Conservation (phyloP, 2,797 vertebrate genomes). For the Lagorchestes hirsutus region DNA sequence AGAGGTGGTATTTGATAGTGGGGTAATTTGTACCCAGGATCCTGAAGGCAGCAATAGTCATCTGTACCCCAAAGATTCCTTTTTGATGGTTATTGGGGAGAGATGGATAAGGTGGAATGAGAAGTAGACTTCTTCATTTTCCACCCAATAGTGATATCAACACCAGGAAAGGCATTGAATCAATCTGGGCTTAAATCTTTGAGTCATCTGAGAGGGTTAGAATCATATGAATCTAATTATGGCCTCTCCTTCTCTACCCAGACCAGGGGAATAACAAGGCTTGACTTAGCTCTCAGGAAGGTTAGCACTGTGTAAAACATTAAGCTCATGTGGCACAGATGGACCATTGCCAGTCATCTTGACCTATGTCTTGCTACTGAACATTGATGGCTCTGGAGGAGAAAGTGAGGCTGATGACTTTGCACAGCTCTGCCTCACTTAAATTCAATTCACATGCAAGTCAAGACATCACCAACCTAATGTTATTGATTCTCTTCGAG, state of each 20-base stretch:
- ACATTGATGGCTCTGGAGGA: background rate
- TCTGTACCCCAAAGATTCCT: background rate
- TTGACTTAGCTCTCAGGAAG: background rate
- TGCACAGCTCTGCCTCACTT: background rate
- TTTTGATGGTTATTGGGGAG: background rate
- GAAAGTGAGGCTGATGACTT: background rate
- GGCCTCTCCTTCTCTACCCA: background rate
- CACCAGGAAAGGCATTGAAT: background rate
- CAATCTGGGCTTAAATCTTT: background rate
- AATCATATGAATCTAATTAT: background rate
- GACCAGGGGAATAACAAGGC: background rate
- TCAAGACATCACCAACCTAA: background rate
- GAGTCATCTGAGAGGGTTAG: background rate
- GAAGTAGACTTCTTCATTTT: conserved; percentile 8
- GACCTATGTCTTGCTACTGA: background rate
- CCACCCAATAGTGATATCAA: background rate
- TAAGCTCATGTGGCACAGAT: background rate
- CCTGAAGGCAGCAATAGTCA: background rate
- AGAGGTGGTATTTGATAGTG: background rate
- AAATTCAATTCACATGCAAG: background rate
- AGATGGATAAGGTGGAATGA: conserved; percentile 11
- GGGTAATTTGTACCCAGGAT: background rate
- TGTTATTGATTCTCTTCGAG: background rate
- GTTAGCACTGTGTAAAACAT: background rate
- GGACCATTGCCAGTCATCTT: background rate